These are phyloP conservation scores for Montipora cactus DNA, from an alignment of 64 coral and sea anemone species.

Conservation along the genomic window DNA sequence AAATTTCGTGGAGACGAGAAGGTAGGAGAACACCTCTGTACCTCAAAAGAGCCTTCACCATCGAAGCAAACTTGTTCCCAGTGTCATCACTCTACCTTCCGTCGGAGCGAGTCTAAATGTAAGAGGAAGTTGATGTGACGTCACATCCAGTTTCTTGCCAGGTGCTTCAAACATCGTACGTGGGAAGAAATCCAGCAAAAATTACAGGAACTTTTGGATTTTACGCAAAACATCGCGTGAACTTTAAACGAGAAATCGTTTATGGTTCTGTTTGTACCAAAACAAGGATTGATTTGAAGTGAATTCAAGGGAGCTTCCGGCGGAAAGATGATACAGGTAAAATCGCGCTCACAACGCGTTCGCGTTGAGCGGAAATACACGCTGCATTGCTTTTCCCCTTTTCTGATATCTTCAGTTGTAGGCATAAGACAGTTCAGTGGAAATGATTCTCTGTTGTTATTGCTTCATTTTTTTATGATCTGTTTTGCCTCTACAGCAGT, in stretches of 20 bases:
- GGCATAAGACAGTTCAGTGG: not conserved
- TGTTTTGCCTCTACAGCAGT: conserved; percentile 10
- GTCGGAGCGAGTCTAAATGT: not conserved
- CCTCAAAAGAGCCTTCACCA: too few relatives aligned
- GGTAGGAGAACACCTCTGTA: too few relatives aligned
- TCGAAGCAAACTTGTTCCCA: not conserved
- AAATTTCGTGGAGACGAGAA: too few relatives aligned
- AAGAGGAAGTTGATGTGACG: conserved; percentile 92
- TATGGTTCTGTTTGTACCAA: not conserved
- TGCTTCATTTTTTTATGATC: not conserved
- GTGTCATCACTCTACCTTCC: not conserved
- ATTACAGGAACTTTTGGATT: not conserved
- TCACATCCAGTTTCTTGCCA: conserved; percentile 92
- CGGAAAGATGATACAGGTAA: conserved; percentile 88
- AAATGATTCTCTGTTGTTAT: not conserved
- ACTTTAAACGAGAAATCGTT: not conserved
- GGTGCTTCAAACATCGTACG: conserved; percentile 62
- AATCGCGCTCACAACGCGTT: conserved; percentile 60
- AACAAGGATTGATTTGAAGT: conserved; percentile 10
- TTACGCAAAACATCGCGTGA: not conserved
- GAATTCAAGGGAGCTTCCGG: conserved; percentile 78
- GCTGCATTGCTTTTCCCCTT: not conserved
- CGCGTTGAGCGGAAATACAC: conserved; percentile 31
- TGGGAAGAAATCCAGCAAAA: conserved; percentile 45
- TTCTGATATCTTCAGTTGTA: not conserved